These are phyloP conservation scores for Trypoxylus dichotomus DNA, from an alignment of 1,140 invertebrate species.

Conservation along the genomic window DNA sequence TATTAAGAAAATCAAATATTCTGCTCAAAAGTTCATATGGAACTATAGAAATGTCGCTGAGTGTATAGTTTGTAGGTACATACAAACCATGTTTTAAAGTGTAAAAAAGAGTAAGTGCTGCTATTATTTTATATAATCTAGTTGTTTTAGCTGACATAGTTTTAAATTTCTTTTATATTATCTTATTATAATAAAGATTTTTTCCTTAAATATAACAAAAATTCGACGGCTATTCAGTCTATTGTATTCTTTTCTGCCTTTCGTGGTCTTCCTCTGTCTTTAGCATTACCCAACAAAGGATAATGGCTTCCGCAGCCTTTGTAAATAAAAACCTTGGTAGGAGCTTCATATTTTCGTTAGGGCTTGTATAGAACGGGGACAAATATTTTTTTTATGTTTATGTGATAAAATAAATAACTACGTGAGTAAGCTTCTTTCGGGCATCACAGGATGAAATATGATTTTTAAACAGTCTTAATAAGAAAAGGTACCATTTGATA, in stretches of 20 bases:
- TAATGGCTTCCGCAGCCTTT: conserved; percentile 13
- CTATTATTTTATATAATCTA: not conserved
- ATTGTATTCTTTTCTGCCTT: not conserved
- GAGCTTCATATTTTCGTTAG: not conserved
- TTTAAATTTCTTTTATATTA: not conserved
- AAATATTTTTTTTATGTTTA: not conserved
- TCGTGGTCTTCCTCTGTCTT: conserved; percentile 4
- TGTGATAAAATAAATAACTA: not conserved
- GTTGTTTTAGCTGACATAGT: not conserved
- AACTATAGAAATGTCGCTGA: no score
- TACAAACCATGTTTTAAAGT: no score
- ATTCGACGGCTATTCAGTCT: not conserved
- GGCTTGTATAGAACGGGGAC: not conserved
- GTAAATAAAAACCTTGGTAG: not conserved
- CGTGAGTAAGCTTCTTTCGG: not conserved
- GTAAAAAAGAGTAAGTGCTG: no score
- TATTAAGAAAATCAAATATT: no score
- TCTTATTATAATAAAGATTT: not conserved
- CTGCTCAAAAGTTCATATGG: no score
- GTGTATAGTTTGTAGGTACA: no score
- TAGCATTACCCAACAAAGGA: not conserved
- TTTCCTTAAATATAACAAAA: not conserved
- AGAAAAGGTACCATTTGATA: not conserved
- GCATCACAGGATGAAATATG: not conserved
- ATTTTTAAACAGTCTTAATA: not conserved